Evolutionary conservation across 1,140 invertebrate species (phyloP).

Genomic region (Galendromus occidentalis): DNA sequence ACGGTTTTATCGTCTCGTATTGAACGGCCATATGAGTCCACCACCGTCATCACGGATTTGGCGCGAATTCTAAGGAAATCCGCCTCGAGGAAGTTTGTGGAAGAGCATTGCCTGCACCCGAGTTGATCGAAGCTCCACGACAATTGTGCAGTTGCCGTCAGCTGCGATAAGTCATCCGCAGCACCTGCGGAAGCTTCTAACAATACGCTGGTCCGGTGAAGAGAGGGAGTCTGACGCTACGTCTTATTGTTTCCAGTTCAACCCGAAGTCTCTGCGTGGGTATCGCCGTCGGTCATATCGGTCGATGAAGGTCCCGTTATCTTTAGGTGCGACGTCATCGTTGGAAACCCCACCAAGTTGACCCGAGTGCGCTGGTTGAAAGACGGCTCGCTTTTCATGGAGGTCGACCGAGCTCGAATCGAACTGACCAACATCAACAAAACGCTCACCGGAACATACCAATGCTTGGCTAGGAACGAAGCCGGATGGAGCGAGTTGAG

Average conservation of each 20-base stretch:
- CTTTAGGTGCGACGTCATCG: constrained; percentile 18
- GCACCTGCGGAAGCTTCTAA: too few species aligned
- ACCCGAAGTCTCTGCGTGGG: constrained; percentile 18
- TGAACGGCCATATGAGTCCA: too few species aligned
- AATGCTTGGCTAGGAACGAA: constrained; percentile 20
- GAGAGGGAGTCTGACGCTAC: neutral
- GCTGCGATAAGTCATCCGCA: too few species aligned
- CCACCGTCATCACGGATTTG: too few species aligned
- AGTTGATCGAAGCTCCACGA: too few species aligned
- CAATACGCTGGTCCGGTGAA: too few species aligned
- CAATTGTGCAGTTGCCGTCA: too few species aligned
- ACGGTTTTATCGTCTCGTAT: too few species aligned
- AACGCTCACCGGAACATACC: constrained; percentile 19
- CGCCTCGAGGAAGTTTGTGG: too few species aligned
- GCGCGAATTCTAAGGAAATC: too few species aligned
- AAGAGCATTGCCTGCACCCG: too few species aligned
- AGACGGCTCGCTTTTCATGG: constrained; percentile 18
- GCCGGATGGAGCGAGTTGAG: constrained; percentile 17
- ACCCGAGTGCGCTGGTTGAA: constrained; percentile 20
- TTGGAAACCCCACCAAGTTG: constrained; percentile 21
- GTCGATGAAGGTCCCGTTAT: constrained; percentile 15
- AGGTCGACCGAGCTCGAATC: constrained; percentile 16
- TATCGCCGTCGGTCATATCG: constrained; percentile 17
- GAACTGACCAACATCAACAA: constrained; percentile 17
- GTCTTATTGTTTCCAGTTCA: constrained; percentile 18